Conservation (phyloP, 2,113 vertebrate species). For the Gallinago jamesoni region DNA sequence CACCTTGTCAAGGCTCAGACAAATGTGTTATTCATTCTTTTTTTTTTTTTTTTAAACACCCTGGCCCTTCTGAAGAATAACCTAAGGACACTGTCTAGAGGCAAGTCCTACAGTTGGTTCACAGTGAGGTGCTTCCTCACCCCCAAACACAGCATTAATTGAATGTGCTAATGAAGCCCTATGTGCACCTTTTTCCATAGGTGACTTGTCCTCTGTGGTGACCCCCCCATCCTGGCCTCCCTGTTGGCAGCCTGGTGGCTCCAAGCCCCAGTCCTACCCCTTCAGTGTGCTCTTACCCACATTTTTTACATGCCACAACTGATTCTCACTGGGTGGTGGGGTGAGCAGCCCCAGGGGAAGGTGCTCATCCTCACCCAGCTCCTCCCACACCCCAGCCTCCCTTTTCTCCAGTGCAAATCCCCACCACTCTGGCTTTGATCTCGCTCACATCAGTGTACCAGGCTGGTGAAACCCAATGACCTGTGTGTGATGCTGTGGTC, state of each 20-base stretch:
- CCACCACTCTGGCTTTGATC: neutral
- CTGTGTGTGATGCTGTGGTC: neutral
- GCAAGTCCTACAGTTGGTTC: neutral
- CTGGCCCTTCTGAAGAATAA: neutral
- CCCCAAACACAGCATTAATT: neutral
- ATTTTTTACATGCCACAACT: neutral
- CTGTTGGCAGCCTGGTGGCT: neutral
- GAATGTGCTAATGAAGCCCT: neutral
- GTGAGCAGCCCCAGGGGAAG: neutral
- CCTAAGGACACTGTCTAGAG: neutral
- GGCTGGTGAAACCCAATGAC: neutral
- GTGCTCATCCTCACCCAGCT: neutral
- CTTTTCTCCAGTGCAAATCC: neutral
- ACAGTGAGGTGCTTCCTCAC: neutral
- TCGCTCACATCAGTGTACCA: neutral
- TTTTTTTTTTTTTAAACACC: neutral
- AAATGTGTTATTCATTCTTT: neutral
- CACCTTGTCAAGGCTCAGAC: neutral
- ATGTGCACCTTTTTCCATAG: neutral
- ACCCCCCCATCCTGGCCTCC: neutral
- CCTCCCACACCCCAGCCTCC: neutral
- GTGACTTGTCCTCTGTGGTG: rapidly evolving
- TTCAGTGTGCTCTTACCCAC: neutral
- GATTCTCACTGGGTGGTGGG: neutral
- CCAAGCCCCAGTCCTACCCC: neutral